Percentiles rank a stretch among this genome's conserved stretches.
Evolutionary conservation across 2,113 vertebrate genomes (phyloP).

Genomic region (Sebastes fasciatus): DNA sequence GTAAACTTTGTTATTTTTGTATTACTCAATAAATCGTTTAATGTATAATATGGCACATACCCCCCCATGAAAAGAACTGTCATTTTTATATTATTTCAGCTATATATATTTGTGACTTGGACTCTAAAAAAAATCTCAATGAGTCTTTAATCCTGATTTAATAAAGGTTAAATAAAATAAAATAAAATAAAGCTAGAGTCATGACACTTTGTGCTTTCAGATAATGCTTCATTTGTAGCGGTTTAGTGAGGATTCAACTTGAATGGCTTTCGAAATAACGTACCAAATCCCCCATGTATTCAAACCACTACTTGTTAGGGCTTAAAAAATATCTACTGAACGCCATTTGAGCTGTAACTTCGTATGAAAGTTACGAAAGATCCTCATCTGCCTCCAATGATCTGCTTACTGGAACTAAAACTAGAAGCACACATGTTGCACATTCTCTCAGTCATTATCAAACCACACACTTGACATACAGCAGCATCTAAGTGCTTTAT

Average conservation of each 20-base stretch:
- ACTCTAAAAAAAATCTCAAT: too few species aligned
- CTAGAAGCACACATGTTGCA: slow-evolving; percentile 6
- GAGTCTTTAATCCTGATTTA: too few species aligned
- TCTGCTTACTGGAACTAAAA: slow-evolving; percentile 4
- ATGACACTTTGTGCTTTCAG: background rate
- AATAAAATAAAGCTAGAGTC: too few species aligned
- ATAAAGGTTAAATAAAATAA: too few species aligned
- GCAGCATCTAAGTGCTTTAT: slow-evolving; percentile 27
- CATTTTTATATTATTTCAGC: background rate
- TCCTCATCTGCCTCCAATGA: slow-evolving; percentile 7
- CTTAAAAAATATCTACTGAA: background rate
- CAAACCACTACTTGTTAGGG: background rate
- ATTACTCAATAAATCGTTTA: too few species aligned
- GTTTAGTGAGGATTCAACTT: background rate
- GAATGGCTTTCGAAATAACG: background rate
- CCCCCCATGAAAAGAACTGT: too few species aligned
- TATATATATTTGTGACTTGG: too few species aligned
- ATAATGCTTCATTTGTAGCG: background rate
- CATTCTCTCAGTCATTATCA: background rate
- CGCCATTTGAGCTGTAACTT: background rate
- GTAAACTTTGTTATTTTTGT: background rate
- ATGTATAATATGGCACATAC: too few species aligned
- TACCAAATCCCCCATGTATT: background rate
- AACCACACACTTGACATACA: slow-evolving; percentile 26
- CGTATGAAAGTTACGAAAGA: background rate